Evolutionary conservation across 30 jellyfish, hydroid and myxozoan species (phyloP).

Genomic region (Hydra vulgaris): DNA sequence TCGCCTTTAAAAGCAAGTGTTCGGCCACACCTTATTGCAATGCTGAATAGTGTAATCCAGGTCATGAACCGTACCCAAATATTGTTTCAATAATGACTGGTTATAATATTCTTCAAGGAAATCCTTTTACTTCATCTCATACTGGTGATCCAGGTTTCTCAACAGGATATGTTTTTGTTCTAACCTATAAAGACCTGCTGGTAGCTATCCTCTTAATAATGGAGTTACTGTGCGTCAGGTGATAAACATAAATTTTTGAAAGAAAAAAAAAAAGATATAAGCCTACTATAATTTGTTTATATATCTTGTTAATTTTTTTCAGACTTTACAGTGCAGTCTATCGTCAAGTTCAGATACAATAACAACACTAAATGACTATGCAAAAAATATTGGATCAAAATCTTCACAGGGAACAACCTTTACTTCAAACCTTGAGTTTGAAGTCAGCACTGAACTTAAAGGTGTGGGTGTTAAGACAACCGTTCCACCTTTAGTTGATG

Average conservation of each 20-base stretch:
- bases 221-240: constrained; percentile 1
- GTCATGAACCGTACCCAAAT: constrained; percentile 33
- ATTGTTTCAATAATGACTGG: constrained; percentile 38
- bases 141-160: too few relatives aligned
- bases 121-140: constrained; percentile 10
- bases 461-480: constrained; percentile 29
- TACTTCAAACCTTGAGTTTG: constrained; percentile 14
- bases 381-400: neutral
- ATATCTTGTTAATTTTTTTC: neutral
- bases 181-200: constrained; percentile 3
- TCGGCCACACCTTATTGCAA: neutral
- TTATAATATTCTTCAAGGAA: constrained; percentile 39
- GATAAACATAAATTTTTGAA: too few relatives aligned
- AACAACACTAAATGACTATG: neutral
- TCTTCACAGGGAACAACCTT: neutral
- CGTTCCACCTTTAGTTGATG: constrained; percentile 39
- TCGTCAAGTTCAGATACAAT: neutral
- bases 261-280: neutral
- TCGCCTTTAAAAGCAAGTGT: neutral
- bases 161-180: neutral
- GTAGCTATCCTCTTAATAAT: neutral
- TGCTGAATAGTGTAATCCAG: constrained; percentile 24
- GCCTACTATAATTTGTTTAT: too few relatives aligned
- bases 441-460: constrained; percentile 14
- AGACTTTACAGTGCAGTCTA: neutral